These are phyloP conservation scores for Acanthis flammea DNA, from an alignment of 2,797 vertebrate genomes.

Conservation along the genomic window DNA sequence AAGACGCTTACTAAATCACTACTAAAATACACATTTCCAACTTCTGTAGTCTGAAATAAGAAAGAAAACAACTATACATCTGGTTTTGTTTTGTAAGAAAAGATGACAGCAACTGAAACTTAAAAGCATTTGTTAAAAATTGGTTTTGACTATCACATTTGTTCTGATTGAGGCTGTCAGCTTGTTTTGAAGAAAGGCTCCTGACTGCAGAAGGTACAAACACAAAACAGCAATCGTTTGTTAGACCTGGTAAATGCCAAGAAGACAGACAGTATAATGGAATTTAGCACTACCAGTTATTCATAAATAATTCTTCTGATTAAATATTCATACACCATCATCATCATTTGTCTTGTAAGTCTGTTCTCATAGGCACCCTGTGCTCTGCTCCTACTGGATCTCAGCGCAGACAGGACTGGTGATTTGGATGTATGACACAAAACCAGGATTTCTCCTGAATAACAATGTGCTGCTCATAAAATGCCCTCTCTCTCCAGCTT, in stretches of 20 bases:
- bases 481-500: background rate
- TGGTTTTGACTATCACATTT: background rate
- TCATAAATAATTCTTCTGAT: background rate
- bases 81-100: background rate
- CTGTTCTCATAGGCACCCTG: background rate
- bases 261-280: background rate
- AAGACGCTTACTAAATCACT: background rate
- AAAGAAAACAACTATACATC: background rate
- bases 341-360: background rate
- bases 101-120: background rate
- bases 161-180: background rate
- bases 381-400: background rate
- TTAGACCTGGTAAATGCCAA: background rate
- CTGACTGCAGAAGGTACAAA: background rate
- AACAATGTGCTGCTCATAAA: background rate
- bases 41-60: background rate
- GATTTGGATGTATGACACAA: background rate
- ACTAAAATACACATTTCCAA: background rate
- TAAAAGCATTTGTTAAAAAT: background rate
- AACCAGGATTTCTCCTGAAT: background rate
- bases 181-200: background rate
- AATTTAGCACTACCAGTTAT: background rate
- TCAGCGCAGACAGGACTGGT: background rate
- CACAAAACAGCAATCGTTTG: background rate
- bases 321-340: background rate